Base-by-base conservation (phyloP, 2,797 vertebrate species). In the Acrocephalus scirpaceus region DNA sequence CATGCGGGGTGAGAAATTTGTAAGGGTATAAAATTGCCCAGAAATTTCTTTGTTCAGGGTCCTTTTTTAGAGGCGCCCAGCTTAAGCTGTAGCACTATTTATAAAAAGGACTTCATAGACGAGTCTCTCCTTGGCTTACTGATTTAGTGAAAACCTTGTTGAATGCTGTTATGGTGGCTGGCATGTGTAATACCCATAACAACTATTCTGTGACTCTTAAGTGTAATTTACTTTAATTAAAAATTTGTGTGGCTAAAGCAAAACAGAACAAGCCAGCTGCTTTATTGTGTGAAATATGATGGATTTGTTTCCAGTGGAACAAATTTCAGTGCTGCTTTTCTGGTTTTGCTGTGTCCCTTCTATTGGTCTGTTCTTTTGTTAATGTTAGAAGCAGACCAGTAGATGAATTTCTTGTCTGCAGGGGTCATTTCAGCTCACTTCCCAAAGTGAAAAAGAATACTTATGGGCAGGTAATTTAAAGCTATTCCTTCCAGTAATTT, bases 391-490 rank as follows among this genome's bases (percentile, higher is more conserved):
- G 91, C 61, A 88, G 88, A 84, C 22, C n/a, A 73, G 57, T 75
- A 67, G 60, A 51, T 62, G 73, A 64, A n/a, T 78, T 95, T 88
- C 66, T 84, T 2, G 2, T 38, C 62, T 84, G 40, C 66, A 78
- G 16, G 40, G 48, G 30, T 92, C 19, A 57, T 95, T 90, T 95
- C 51, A 56, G 13, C 51, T 92, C 67, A 94, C 77, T 94, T 96
- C 66, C 65, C 83, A 74, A 95, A 71, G 9, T 96, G 92, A 91
- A 96, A 88, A 91, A 91, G 30, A 91, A 70, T 58, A 75, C 79
- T 93, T 96, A 79, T 2, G 7, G 86, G 64, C 57, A 80, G 79
- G 73, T 85, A 78, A 86, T 93, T 54, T 76, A 81, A 72, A 47
- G 47, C 53, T 80, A 72, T 64, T 88, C 61, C 18, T 80, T 69